Evolutionary conservation across 1,140 invertebrate genomes (phyloP), one percentile per base, ranked within the genome.

Genomic region (Acromyrmex charruanus): DNA sequence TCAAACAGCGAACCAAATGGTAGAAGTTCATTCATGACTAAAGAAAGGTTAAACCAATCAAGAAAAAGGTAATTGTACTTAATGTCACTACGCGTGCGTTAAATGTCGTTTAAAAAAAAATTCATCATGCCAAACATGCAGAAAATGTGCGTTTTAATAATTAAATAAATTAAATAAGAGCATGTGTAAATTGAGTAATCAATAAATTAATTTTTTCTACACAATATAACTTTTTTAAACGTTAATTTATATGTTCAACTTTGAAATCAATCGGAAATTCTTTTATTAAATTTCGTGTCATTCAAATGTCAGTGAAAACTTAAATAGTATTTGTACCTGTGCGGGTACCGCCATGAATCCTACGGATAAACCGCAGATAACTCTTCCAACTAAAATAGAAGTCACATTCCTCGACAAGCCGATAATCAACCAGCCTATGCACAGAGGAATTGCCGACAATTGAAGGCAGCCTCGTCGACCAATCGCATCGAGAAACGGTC

Each of bases 281-380:
- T 44, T 25, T 44, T 69, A 49, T 49, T 49, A 49, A 69, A 69
- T 49, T 25, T 69, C 2, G 5, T 49, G 21, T 25, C 39, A 49
- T 69, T 44, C 12, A 49, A 69, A 49, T 68, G 5, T 68, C 9
- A 10, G 9, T 66, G 5, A 16, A 49, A 69, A 44, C 25, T 69
- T 21, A 25, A 51, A 21, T 84, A 25, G 51, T 74, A 21, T 74
- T 16, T 58, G 6, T 58, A 97, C 97, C 95, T 97, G 97, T 21
- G 95, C 95, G 28, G 97, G 96, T 66, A 97, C 97, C 5, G 97
- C 96, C 79, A 97, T 95, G 66, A 97, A 95, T 55, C 97, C 97
- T 3, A 97, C 97, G 1, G 97, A 96, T 79, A 97, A 96, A 69
- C 97, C 97, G 74, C 96, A 97, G 2, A 97, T 92, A 18, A 97